These are phyloP conservation scores for Parasteatoda tepidariorum DNA, from an alignment of 1,140 invertebrate genomes.

Conservation along the genomic window DNA sequence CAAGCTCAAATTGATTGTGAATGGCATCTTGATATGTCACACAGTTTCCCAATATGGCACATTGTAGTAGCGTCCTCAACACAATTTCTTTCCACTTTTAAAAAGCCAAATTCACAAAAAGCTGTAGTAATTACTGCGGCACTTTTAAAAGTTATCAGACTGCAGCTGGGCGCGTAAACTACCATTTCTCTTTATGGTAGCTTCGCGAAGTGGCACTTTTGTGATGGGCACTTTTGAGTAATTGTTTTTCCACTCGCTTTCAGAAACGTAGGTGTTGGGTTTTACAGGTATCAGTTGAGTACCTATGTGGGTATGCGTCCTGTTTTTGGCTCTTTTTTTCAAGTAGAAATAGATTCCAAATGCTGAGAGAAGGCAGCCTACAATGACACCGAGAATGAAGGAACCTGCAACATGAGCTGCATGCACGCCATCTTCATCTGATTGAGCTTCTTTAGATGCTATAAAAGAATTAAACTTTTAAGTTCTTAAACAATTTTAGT, in stretches of 20 bases:
- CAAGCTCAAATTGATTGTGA: no score
- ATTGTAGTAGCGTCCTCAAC: neutral
- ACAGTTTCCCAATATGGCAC: neutral
- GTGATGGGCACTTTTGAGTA: conserved; percentile 21
- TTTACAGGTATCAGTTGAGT: conserved; percentile 58
- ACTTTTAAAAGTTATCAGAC: conserved; percentile 40
- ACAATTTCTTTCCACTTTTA: neutral
- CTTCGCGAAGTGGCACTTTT: conserved; percentile 56
- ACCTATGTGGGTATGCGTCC: conserved; percentile 1
- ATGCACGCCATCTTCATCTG: conserved; percentile 63
- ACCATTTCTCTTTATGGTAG: conserved; percentile 62
- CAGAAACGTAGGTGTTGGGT: conserved; percentile 60
- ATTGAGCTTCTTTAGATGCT: neutral
- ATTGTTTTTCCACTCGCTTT: conserved; percentile 59
- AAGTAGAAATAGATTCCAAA: conserved; percentile 69
- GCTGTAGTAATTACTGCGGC: neutral
- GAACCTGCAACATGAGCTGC: conserved; percentile 73
- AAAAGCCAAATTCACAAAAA: neutral
- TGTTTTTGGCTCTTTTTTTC: neutral
- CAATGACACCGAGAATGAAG: conserved; percentile 70
- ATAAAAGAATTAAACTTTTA: no score
- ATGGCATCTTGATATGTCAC: neutral
- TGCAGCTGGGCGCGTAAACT: conserved; percentile 53
- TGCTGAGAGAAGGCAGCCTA: conserved; percentile 68
- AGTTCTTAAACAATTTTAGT: no score